phyloP scores from a whole-genome alignment of 2,888 invertebrate genomes.

The Nematopogon swammerdamellus region DNA sequence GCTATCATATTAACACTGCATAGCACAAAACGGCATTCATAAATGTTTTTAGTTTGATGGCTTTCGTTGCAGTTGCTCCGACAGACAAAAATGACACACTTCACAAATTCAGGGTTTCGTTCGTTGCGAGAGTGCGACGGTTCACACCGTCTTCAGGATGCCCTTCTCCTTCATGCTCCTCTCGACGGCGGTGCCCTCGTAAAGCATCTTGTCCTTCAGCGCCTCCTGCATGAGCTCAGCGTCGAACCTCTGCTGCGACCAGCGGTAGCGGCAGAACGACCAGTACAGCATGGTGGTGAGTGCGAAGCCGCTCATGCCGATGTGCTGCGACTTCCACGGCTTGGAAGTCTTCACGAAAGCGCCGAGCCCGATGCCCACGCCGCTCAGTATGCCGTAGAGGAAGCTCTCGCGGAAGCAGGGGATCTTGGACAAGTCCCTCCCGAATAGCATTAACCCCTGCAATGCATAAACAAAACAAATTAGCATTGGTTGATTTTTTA shows the following conservation, averaged over 20 bases:
- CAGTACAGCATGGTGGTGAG: slow-evolving; percentile 65
- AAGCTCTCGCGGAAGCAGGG: slow-evolving; percentile 80
- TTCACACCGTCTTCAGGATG: slow-evolving; percentile 9
- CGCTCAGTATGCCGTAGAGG: slow-evolving; percentile 69
- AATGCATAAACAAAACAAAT: too few species aligned
- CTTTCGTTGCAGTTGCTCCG: too few species aligned
- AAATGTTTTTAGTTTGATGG: too few species aligned
- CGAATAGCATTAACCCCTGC: slow-evolving; percentile 62
- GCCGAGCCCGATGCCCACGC: slow-evolving; percentile 62
- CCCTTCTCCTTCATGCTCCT: slow-evolving; percentile 30
- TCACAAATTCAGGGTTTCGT: too few species aligned
- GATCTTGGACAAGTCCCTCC: slow-evolving; percentile 68
- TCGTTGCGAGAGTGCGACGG: too few species aligned
- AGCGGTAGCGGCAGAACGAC: slow-evolving; percentile 67
- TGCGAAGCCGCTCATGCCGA: slow-evolving; percentile 64
- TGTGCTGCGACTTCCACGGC: slow-evolving; percentile 58
- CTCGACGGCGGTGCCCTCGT: slow-evolving; percentile 62
- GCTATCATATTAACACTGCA: too few species aligned
- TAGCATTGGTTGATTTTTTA: too few species aligned
- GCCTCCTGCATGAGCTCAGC: slow-evolving; percentile 60
- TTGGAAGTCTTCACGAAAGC: slow-evolving; percentile 74
- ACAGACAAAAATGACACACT: too few species aligned
- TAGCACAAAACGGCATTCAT: too few species aligned
- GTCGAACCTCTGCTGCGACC: slow-evolving; percentile 64
- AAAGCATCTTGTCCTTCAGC: slow-evolving; percentile 55